Percentiles rank a stretch among this genome's conserved stretches.
These are phyloP conservation scores for Brevimyrus niger DNA, from an alignment of 2,113 vertebrate genomes.

Conservation along the genomic window DNA sequence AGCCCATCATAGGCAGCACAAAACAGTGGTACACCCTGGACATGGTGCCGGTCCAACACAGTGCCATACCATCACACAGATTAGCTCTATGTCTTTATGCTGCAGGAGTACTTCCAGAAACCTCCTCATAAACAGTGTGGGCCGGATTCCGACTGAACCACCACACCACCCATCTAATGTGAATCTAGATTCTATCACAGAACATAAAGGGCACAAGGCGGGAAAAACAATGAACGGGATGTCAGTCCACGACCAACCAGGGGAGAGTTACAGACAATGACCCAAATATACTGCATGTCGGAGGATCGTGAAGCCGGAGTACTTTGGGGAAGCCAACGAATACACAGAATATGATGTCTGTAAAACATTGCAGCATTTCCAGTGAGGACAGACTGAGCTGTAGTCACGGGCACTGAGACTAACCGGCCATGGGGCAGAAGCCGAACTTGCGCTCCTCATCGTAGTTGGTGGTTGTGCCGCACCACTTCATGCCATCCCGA, in stretches of 20 bases:
- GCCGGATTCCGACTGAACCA: neutral
- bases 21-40: neutral
- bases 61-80: neutral
- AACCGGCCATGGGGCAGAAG: slow-evolving; percentile 97
- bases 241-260: neutral
- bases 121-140: neutral
- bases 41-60: neutral
- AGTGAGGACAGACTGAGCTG: neutral
- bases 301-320: neutral
- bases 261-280: neutral
- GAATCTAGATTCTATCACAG: neutral
- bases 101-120: neutral
- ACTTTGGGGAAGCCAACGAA: neutral
- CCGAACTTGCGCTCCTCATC: slow-evolving; percentile 75
- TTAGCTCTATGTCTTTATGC: neutral
- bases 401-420: slow-evolving; percentile 34
- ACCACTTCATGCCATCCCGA: slow-evolving; percentile 92
- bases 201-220: neutral
- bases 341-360: neutral
- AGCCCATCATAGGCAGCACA: neutral
- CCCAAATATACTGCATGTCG: neutral
- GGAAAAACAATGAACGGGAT: neutral
- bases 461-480: slow-evolving; percentile 84
- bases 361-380: neutral
- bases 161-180: neutral